Evolutionary conservation across 37 sponge, comb jelly and placozoan genomes (phyloP).

Genomic region (Crambe crambe): DNA sequence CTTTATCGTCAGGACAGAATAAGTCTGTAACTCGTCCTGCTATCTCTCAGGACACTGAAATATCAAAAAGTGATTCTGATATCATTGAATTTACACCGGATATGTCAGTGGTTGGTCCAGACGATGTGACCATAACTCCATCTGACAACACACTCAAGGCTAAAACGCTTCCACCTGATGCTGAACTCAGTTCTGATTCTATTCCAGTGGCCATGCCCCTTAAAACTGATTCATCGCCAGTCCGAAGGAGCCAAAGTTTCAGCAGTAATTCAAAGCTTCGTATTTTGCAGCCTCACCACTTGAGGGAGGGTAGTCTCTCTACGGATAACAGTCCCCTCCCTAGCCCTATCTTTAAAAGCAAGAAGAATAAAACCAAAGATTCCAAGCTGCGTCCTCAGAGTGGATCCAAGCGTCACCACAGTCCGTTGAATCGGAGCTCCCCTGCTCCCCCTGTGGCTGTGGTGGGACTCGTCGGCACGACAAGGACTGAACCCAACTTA

Average conservation of each 20-base stretch:
- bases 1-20: not conserved
- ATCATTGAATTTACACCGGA: not conserved
- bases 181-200: not conserved
- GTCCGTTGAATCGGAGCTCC: not conserved
- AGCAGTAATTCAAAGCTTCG: not conserved
- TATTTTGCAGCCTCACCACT: not conserved
- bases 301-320: conserved; percentile 11
- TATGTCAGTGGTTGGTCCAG: not conserved
- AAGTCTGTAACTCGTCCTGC: not conserved
- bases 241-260: conserved; percentile 37
- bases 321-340: not conserved
- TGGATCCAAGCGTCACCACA: not conserved
- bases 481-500: not conserved
- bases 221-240: not conserved
- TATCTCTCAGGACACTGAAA: not conserved
- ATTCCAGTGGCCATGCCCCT: not conserved
- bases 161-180: not conserved
- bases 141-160: not conserved
- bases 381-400: not conserved
- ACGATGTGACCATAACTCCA: too few relatives aligned
- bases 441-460: conserved; percentile 3
- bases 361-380: not conserved
- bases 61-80: not conserved
- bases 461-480: conserved; percentile 4
- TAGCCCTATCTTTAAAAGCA: not conserved